phyloP scores from a whole-genome alignment of 2,113 vertebrate genomes.

The Pygoscelis antarcticus region DNA sequence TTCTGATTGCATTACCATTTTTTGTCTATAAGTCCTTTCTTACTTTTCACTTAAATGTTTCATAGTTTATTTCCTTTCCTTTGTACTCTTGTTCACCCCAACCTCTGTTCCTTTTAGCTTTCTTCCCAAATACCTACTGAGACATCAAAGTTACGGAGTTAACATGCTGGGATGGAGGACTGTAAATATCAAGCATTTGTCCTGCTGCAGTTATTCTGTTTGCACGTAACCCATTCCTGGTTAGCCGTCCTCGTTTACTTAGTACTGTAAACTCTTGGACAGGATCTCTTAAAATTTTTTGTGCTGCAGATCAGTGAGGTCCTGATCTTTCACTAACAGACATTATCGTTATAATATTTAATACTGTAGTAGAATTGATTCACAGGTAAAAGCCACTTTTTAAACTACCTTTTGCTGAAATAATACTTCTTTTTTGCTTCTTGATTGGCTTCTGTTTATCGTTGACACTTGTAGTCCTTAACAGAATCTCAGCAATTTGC shows the following conservation, averaged over 20 bases:
- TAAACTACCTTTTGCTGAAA: not conserved
- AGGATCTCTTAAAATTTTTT: not conserved
- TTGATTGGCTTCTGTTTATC: not conserved
- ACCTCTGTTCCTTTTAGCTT: not conserved
- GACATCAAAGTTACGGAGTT: not conserved
- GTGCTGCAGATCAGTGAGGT: not conserved
- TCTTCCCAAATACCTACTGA: not conserved
- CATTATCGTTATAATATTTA: not conserved
- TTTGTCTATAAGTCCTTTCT: not conserved
- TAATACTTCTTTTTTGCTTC: not conserved
- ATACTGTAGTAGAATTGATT: not conserved
- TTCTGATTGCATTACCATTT: not conserved
- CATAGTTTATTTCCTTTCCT: not conserved
- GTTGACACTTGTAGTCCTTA: slow-evolving; percentile 62
- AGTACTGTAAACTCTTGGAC: not conserved
- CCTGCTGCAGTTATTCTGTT: not conserved
- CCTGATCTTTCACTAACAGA: not conserved
- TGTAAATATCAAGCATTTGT: not conserved
- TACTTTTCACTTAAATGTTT: not conserved
- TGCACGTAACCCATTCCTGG: not conserved
- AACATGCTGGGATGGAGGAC: not conserved
- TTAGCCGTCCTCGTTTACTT: not conserved
- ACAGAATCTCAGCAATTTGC: slow-evolving; percentile 88
- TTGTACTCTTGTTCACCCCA: not conserved
- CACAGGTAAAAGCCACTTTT: not conserved